Conservation (phyloP, 2,888 invertebrate species). For the Lasioglossum morio region DNA sequence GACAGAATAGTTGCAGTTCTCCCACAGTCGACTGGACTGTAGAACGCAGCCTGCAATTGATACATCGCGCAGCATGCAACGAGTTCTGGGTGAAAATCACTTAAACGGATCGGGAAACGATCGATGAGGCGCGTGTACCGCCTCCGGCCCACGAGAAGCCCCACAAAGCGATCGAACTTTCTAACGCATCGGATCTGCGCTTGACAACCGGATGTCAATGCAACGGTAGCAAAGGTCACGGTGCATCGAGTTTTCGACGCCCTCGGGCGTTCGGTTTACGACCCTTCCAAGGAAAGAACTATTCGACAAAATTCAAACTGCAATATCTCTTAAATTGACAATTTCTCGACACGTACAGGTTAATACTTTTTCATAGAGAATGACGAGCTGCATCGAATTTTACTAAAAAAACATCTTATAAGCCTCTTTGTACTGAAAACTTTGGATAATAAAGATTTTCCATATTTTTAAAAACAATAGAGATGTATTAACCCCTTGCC, state of each 20-base stretch:
- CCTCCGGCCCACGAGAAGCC: slow-evolving; percentile 22
- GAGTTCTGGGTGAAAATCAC: slow-evolving; percentile 30
- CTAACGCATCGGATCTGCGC: slow-evolving; percentile 37
- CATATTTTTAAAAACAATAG: no score
- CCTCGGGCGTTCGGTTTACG: neutral
- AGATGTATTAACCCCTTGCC: no score
- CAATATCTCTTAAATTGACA: neutral
- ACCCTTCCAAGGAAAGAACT: neutral
- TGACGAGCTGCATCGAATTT: neutral
- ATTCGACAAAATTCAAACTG: neutral
- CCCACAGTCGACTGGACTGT: neutral
- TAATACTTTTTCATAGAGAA: neutral
- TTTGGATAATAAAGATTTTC: neutral
- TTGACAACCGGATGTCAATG: slow-evolving; percentile 59
- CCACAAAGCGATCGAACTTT: slow-evolving; percentile 52
- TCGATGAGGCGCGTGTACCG: slow-evolving; percentile 31
- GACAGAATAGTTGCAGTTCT: neutral
- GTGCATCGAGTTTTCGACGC: neutral
- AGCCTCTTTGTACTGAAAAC: neutral
- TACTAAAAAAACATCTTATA: neutral
- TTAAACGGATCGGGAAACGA: slow-evolving; percentile 50
- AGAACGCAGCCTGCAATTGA: slow-evolving; percentile 7
- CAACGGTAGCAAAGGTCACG: slow-evolving; percentile 42
- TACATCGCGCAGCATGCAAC: neutral
- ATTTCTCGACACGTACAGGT: neutral